Percentiles rank a stretch among this genome's conserved stretches.
These are phyloP conservation scores for Drosophila littoralis DNA, from an alignment of 1,140 invertebrate species.

Conservation along the genomic window DNA sequence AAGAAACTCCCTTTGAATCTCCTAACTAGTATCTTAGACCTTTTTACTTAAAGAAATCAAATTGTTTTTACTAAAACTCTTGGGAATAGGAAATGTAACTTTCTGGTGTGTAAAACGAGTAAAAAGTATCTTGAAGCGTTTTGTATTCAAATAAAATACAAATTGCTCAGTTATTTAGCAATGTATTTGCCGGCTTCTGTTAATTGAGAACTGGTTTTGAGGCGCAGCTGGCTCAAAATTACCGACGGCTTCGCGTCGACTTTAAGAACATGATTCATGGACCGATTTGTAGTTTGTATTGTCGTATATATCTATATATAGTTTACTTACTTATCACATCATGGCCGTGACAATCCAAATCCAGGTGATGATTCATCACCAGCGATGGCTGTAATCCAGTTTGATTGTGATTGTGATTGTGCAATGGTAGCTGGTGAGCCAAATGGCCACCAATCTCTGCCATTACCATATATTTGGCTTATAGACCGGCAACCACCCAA, in stretches of 20 bases:
- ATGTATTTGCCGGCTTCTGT: slow-evolving; percentile 9
- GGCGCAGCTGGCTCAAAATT: slow-evolving; percentile 4
- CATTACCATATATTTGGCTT: slow-evolving; percentile 86
- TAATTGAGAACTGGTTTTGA: slow-evolving; percentile 27
- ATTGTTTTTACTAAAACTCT: background rate
- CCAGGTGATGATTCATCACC: slow-evolving; percentile 86
- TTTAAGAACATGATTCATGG: slow-evolving; percentile 11
- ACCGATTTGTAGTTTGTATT: slow-evolving; percentile 8
- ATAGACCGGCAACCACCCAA: slow-evolving; percentile 64
- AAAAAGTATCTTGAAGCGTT: background rate
- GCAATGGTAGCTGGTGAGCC: slow-evolving; percentile 86
- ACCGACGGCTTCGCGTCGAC: slow-evolving; percentile 29
- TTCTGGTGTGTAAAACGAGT: background rate
- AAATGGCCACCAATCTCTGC: slow-evolving; percentile 87
- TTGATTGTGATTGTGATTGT: slow-evolving; percentile 85
- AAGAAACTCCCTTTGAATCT: too few relatives aligned
- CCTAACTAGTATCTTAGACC: too few relatives aligned
- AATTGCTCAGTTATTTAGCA: background rate
- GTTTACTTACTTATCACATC: slow-evolving; percentile 84
- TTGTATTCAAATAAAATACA: background rate
- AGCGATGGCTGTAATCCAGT: slow-evolving; percentile 86
- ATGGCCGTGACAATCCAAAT: slow-evolving; percentile 84
- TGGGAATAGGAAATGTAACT: background rate
- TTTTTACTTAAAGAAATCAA: too few relatives aligned
- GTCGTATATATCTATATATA: background rate